Percentiles rank a stretch among this genome's conserved stretches.
Conservation (phyloP, 2,888 invertebrate species). For the Mimumesa dahlbomi region DNA sequence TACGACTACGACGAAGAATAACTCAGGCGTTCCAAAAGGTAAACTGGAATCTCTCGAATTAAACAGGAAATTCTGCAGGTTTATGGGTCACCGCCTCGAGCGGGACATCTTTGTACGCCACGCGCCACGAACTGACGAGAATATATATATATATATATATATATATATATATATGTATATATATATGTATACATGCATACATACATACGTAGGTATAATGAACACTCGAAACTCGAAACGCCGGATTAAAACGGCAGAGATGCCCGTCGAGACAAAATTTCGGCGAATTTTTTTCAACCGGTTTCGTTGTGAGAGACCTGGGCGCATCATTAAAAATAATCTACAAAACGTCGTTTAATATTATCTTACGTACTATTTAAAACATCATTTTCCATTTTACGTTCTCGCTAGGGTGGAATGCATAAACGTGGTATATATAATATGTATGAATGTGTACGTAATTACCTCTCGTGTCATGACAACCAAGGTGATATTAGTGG, state of each 20-base stretch:
- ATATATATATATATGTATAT: too few species aligned
- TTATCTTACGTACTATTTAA: too few species aligned
- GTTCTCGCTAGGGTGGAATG: too few species aligned
- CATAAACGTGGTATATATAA: too few species aligned
- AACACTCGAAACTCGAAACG: background rate
- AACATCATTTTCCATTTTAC: too few species aligned
- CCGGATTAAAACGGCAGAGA: background rate
- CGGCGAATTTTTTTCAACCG: background rate
- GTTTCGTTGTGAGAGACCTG: too few species aligned
- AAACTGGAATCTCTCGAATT: slow-evolving; percentile 7
- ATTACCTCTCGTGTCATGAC: slow-evolving; percentile 94
- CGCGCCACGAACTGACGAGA: too few species aligned
- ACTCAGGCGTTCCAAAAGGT: background rate
- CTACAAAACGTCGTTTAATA: too few species aligned
- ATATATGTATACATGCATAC: too few species aligned
- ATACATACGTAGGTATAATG: background rate
- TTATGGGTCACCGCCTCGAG: background rate
- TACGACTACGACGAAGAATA: background rate
- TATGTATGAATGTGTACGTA: background rate
- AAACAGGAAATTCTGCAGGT: background rate
- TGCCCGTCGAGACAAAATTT: background rate
- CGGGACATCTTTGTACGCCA: too few species aligned
- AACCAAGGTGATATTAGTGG: slow-evolving; percentile 92
- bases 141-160: too few species aligned
- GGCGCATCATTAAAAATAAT: too few species aligned